Conservation (phyloP, 1,140 invertebrate species). For the Lordiphosa stackelbergi region DNA sequence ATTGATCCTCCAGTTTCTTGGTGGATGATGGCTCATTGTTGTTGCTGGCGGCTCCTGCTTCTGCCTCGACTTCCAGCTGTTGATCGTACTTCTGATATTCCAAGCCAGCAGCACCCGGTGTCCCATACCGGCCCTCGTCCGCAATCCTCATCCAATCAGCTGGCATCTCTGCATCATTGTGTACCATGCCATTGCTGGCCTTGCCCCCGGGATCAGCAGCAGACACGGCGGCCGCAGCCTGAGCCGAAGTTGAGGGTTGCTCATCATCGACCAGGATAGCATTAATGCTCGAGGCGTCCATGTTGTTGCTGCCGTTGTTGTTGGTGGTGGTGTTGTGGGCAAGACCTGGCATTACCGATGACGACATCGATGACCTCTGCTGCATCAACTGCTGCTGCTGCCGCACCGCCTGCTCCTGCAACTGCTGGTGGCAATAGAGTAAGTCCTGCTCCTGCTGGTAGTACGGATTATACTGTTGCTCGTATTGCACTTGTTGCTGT, state of each 20-base stretch:
- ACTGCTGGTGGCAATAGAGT: constrained; percentile 60
- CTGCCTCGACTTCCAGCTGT: constrained; percentile 51
- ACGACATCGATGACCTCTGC: constrained; percentile 76
- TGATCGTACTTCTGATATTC: constrained; percentile 76
- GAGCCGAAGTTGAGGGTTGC: constrained; percentile 68
- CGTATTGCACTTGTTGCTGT: constrained; percentile 23
- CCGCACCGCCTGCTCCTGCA: constrained; percentile 56
- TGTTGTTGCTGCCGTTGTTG: constrained; percentile 41
- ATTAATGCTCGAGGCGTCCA: constrained; percentile 66
- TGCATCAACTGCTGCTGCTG: constrained; percentile 74
- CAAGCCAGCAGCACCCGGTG: constrained; percentile 77
- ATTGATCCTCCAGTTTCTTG: constrained; percentile 60
- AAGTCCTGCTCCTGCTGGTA: constrained; percentile 56
- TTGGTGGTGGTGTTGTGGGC: constrained; percentile 34
- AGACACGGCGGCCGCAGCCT: constrained; percentile 48
- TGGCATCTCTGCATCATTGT: constrained; percentile 70
- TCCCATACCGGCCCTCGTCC: constrained; percentile 77
- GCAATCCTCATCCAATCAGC: constrained; percentile 77
- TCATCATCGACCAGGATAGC: constrained; percentile 70
- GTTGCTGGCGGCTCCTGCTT: constrained; percentile 23
- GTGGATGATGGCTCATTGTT: constrained; percentile 44
- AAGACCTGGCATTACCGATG: constrained; percentile 65
- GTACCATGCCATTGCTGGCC: constrained; percentile 41
- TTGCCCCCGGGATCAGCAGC: constrained; percentile 35
- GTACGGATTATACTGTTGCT: constrained; percentile 43